phyloP scores from a whole-genome alignment of 2,888 invertebrate genomes.

The Athalia circularis region DNA sequence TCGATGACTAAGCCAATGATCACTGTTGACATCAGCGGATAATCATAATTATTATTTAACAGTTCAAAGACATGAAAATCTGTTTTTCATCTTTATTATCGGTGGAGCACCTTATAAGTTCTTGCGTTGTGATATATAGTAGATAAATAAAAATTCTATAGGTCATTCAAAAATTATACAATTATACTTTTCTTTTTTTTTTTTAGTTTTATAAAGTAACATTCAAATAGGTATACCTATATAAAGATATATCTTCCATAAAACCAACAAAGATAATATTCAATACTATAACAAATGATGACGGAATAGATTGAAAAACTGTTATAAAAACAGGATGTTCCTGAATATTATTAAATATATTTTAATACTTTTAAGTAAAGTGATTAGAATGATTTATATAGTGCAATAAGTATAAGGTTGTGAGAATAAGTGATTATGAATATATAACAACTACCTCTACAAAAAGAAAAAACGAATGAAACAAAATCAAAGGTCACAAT shows the following conservation, averaged over 20 bases:
- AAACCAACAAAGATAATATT: background rate
- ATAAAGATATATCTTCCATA: background rate
- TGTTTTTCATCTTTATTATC: too few species aligned
- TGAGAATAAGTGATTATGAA: conserved; percentile 1
- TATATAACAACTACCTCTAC: conserved; percentile 19
- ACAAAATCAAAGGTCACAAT: background rate
- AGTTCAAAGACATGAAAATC: too few species aligned
- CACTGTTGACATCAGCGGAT: background rate
- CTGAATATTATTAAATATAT: conserved; percentile 26
- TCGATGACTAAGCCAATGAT: background rate
- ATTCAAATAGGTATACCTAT: too few species aligned
- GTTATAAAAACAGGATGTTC: conserved; percentile 28
- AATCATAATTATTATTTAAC: too few species aligned
- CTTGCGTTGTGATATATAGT: too few species aligned
- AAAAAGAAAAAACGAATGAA: too few species aligned
- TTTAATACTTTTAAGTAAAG: background rate
- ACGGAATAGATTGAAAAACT: background rate
- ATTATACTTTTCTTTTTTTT: too few species aligned
- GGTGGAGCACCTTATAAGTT: too few species aligned
- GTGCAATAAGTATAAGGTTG: background rate
- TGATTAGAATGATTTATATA: conserved; percentile 8
- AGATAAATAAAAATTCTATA: too few species aligned
- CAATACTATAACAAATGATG: background rate
- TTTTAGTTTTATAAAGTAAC: too few species aligned
- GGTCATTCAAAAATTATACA: too few species aligned